Base-by-base conservation (phyloP, 2,113 vertebrate species). In the Sturnira hondurensis region DNA sequence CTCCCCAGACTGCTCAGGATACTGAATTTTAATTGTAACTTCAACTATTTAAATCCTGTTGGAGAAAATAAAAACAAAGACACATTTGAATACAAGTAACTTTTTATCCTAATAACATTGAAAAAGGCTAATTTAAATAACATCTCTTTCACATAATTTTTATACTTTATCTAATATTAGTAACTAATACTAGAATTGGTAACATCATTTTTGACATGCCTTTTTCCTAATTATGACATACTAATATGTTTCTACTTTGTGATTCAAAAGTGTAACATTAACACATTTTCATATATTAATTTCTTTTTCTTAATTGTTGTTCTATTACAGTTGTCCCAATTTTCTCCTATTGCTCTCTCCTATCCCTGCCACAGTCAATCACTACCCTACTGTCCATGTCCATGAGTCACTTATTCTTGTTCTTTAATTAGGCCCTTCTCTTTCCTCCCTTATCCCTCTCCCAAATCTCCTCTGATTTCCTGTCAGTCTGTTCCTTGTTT, bases 81-180 rank as follows among this genome's bases (percentile, higher is more conserved):
- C 43, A 76, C 0, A 70, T 43, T 83, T 86, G 28, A 83, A 52
- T 52, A 22, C 19, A 61, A 89, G 13, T 52, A 52, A 52, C 50
- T 78, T 94, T 94, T 86, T 74, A 89, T 91, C 38, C 24, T n/a
- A 7, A 54, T 52, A 74, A 19, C 26, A 54, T 5, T 81, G 70
- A 63, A 86, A 20, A 95, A 58, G 47, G 41, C 76, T 90, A 89
- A 90, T 38, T 74, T 85, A 90, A 90, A 70, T 63, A 56, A 63
- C 43, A 91, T 45, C 38, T 76, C 5, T 41, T 94, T 88, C 12
- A 38, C 4, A n/a, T n/a, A 36, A 33, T 13, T 54, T 96, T 92
- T 89, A 15, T 7, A 43, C 92, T 93, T 89, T 91, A 31, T 63
- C 58, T 67, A 52, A 63, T 24, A 88, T 65, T 91, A n/a, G 22